A percentile compares a stretch with the other conserved stretches of the same genome.
Conservation (phyloP, 2,113 vertebrate species). For the Anolis carolinensis region DNA sequence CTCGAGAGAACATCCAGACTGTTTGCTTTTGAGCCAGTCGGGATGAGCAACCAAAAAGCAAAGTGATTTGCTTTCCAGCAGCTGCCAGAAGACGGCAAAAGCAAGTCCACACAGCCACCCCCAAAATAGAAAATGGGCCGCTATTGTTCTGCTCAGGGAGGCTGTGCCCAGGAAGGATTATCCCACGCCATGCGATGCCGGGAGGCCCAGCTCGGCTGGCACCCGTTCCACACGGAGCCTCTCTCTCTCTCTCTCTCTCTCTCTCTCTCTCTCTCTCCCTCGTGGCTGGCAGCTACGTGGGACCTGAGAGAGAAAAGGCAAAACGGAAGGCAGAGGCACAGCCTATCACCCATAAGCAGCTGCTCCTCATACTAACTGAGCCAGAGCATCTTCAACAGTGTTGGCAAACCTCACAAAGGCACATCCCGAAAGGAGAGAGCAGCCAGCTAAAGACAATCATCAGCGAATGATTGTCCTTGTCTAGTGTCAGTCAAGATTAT, state of each 20-base stretch:
- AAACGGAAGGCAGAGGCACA: not conserved
- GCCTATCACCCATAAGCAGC: not conserved
- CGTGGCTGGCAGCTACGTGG: not conserved
- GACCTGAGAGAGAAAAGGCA: not conserved
- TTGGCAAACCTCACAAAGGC: not conserved
- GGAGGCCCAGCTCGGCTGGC: not conserved
- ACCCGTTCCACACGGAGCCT: not conserved
- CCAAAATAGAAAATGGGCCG: not conserved
- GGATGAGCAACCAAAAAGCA: too few relatives aligned
- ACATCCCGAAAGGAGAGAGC: not conserved
- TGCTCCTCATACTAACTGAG: not conserved
- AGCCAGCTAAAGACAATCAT: not conserved
- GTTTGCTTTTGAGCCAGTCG: too few relatives aligned
- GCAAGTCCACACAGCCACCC: not conserved
- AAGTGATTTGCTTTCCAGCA: not conserved
- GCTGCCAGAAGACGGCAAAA: not conserved
- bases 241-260: too few relatives aligned
- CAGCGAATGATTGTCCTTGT: not conserved
- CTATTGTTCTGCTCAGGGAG: not conserved
- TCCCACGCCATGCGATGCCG: too few relatives aligned
- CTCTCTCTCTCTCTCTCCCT: too few relatives aligned
- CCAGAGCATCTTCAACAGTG: not conserved
- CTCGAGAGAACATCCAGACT: not conserved
- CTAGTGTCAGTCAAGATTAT: too few relatives aligned
- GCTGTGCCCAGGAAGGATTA: not conserved